Percentiles rank a stretch among this genome's conserved stretches.
These are phyloP conservation scores for Nipponacmea schrenckii DNA, from an alignment of 2,888 invertebrate species.

Conservation along the genomic window DNA sequence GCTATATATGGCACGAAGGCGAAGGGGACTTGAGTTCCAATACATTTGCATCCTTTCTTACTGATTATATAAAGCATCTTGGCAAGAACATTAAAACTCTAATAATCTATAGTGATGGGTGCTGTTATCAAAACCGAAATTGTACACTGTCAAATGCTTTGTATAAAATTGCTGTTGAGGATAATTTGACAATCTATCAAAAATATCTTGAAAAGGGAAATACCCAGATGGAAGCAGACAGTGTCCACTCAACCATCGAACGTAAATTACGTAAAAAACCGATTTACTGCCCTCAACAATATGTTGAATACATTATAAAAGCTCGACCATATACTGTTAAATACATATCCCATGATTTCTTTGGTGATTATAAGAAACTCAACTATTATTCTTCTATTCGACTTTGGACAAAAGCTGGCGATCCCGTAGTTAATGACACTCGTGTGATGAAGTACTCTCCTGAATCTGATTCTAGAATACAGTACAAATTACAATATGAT, in stretches of 20 bases:
- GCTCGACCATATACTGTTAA: background rate
- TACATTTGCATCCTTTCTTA: background rate
- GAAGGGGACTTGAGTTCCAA: background rate
- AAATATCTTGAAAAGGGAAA: background rate
- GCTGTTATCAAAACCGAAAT: background rate
- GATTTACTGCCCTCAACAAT: background rate
- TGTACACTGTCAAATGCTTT: background rate
- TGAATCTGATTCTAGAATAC: background rate
- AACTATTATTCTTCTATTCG: background rate
- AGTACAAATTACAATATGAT: background rate
- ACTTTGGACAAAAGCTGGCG: background rate
- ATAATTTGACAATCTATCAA: background rate
- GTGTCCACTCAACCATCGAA: background rate
- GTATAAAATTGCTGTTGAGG: background rate
- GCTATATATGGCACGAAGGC: slow-evolving; percentile 9
- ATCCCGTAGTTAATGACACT: background rate
- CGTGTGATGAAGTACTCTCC: background rate
- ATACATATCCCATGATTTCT: background rate
- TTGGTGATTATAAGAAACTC: background rate
- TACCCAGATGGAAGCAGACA: background rate
- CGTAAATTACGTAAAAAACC: background rate
- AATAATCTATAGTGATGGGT: background rate
- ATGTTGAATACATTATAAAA: background rate
- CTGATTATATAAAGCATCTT: background rate
- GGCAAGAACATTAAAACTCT: background rate